Base-by-base conservation (phyloP, 2,888 invertebrate species). In the Phragmatobia fuliginosa region DNA sequence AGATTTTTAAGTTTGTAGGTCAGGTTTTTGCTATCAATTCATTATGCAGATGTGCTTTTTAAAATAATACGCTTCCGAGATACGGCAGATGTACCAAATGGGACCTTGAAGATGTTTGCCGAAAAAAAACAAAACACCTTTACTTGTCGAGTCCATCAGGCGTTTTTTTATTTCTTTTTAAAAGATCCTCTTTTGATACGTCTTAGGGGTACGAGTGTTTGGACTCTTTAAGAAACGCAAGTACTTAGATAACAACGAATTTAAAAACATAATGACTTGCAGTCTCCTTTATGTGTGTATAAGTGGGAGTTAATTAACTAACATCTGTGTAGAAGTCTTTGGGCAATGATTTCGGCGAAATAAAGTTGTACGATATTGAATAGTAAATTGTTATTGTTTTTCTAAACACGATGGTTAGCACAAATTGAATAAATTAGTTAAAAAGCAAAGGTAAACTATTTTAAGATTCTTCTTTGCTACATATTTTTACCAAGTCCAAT, bases 1-100 rank as follows among this genome's bases (percentile, higher is more conserved):
- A 70, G 67, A 67, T 90, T 91, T 88, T 88, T 86, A 87, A 90
- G 80, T 87, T 92, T 91, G 89, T 94, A 93, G 95, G 95, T 95
- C 94, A 94, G 89, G 82, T 95, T 95, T 95, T 95, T 94, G 92
- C 91, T 91, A 92, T 91, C 87, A 91, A 90, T 92, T 90, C 90
- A 89, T 89, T 94, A 95, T 95, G 94, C 94, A 95, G 94, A 95
- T 95, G 94, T 87, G 86, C 82, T 79, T 87, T 88, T 90, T 90
- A 87, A 91, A 92, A 90, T 75, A 28, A 75, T 88, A 89, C 77
- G 86, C 87, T 90, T 90, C 88, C 88, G 88, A 92, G 88, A 85
- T 87, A 75, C 71, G 89, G 94, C 95, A 95, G 95, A 94, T 95
- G 95, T 85, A 89, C 81, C 81, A 80, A 87, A 88, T 83, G 79